Evolutionary conservation across 2,797 vertebrate species (phyloP).

Genomic region (Brotula barbata): DNA sequence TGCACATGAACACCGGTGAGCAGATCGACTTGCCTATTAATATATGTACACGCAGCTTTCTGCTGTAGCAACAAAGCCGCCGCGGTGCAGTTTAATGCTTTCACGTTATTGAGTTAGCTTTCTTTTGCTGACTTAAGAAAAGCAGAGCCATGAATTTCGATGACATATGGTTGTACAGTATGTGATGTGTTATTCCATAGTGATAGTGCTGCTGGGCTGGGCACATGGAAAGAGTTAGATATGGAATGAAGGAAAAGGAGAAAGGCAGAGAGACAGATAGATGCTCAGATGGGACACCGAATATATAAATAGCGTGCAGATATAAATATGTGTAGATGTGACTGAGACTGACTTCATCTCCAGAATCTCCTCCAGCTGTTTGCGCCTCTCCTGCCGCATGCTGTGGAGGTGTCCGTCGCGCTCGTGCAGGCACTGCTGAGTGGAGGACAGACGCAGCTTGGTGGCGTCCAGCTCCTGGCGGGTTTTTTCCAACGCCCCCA

Average conservation of each 20-base stretch:
- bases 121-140: slow-evolving; percentile 17
- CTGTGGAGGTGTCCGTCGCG: slow-evolving; percentile 88
- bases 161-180: not conserved
- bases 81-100: slow-evolving; percentile 13
- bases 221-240: not conserved
- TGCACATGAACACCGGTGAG: slow-evolving; percentile 47
- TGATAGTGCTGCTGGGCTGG: not conserved
- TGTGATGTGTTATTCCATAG: slow-evolving; percentile 4
- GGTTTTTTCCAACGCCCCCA: slow-evolving; percentile 91
- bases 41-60: slow-evolving; percentile 23
- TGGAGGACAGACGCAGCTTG: slow-evolving; percentile 89
- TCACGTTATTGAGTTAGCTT: not conserved
- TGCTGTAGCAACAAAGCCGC: slow-evolving; percentile 15
- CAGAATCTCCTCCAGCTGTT: slow-evolving; percentile 94
- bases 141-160: not conserved
- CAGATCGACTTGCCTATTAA: slow-evolving; percentile 20
- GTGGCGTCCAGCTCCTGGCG: slow-evolving; percentile 92
- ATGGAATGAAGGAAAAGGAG: not conserved
- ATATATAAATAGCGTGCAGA: not conserved
- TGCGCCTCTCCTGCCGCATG: slow-evolving; percentile 87
- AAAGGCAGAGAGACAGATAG: not conserved
- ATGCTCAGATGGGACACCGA: not conserved
- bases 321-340: not conserved
- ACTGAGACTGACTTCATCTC: slow-evolving; percentile 92
- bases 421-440: slow-evolving; percentile 91